These are phyloP conservation scores for Melanerpes formicivorus DNA, from an alignment of 2,113 vertebrate species.

Conservation along the genomic window DNA sequence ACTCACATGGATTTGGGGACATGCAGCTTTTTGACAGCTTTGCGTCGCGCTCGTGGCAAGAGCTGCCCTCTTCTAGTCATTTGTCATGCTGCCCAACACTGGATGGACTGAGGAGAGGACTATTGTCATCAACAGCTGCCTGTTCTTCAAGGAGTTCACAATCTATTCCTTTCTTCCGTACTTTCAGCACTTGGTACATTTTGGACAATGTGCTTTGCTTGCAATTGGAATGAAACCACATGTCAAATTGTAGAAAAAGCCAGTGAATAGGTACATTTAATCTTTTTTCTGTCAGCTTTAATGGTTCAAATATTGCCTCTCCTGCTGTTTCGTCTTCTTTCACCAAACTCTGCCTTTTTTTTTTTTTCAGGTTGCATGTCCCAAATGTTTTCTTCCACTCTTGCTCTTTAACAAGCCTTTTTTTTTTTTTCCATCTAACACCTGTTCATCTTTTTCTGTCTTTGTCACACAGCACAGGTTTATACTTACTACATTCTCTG, in stretches of 20 bases:
- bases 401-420: not conserved
- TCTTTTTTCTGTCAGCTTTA: not conserved
- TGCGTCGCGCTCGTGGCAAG: not conserved
- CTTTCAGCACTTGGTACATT: not conserved
- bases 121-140: not conserved
- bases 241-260: not conserved
- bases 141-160: not conserved
- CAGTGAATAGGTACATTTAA: not conserved
- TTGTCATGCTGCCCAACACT: not conserved
- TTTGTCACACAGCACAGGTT: not conserved
- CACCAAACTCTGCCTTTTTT: not conserved
- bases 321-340: not conserved
- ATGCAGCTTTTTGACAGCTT: not conserved
- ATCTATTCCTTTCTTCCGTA: not conserved
- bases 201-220: not conserved
- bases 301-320: not conserved
- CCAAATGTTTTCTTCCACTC: not conserved
- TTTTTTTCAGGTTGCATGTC: not conserved
- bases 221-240: not conserved
- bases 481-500: not conserved
- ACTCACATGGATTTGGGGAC: accelerated
- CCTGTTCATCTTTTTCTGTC: not conserved
- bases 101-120: not conserved
- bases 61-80: not conserved
- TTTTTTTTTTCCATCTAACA: not conserved